Evolutionary conservation across 1,140 invertebrate species (phyloP).

Genomic region (Campodea augens): DNA sequence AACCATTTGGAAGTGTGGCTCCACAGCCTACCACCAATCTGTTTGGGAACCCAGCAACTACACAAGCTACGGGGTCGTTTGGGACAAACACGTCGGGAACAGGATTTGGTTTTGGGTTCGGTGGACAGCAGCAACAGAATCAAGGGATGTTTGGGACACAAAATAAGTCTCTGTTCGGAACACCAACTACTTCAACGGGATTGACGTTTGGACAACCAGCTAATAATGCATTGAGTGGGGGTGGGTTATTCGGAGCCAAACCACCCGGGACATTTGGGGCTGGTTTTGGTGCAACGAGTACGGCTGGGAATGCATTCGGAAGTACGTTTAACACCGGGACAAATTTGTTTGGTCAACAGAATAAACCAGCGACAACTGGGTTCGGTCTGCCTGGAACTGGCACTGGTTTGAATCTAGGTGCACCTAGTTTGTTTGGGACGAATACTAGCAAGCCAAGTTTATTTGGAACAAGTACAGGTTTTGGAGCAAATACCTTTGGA

Average conservation of each 20-base stretch:
- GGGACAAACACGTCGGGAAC: conserved; percentile 19
- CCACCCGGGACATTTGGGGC: conserved; percentile 26
- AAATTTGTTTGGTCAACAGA: conserved; percentile 21
- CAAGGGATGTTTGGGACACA: too few species aligned
- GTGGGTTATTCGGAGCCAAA: conserved; percentile 24
- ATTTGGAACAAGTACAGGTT: too few species aligned
- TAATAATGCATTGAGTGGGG: conserved; percentile 16
- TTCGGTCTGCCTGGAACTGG: too few species aligned
- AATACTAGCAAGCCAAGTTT: too few species aligned
- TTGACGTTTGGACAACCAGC: too few species aligned
- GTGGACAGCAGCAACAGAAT: too few species aligned
- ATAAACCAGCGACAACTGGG: conserved; percentile 21
- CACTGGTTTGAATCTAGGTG: too few species aligned
- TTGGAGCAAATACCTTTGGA: conserved; percentile 16
- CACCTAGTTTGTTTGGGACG: too few species aligned
- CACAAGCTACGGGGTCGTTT: conserved; percentile 12
- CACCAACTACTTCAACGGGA: too few species aligned
- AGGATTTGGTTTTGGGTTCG: conserved; percentile 15
- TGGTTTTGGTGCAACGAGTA: conserved; percentile 25
- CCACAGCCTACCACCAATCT: too few species aligned
- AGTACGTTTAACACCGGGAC: conserved; percentile 25
- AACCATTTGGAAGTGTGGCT: too few species aligned
- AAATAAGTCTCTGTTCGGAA: too few species aligned
- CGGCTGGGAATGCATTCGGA: conserved; percentile 23
- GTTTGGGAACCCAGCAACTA: conserved; percentile 19